Percentiles rank a stretch among this genome's conserved stretches.
These are phyloP conservation scores for Oligia fasciuncula DNA, from an alignment of 2,888 invertebrate genomes.

Conservation along the genomic window DNA sequence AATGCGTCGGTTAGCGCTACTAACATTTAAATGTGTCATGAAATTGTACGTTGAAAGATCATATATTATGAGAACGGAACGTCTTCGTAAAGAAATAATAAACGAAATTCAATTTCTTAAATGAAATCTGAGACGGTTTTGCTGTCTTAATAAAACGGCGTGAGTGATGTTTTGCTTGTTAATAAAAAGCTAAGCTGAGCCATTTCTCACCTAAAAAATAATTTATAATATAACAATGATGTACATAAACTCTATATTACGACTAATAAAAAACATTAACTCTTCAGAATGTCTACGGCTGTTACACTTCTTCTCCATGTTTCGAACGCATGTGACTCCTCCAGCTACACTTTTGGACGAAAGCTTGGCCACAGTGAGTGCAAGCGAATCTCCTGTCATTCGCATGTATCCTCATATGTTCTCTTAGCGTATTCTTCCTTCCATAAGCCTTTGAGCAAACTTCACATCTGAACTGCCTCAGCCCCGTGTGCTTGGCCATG, in stretches of 20 bases:
- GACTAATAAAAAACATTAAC: slow-evolving; percentile 17
- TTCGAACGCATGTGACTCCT: slow-evolving; percentile 81
- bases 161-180: not conserved
- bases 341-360: slow-evolving; percentile 78
- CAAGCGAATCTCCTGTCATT: slow-evolving; percentile 73
- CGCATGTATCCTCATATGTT: slow-evolving; percentile 76
- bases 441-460: slow-evolving; percentile 78
- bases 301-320: slow-evolving; percentile 65
- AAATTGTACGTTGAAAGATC: slow-evolving; percentile 12
- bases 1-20: not conserved
- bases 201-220: not conserved
- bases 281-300: not conserved
- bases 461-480: slow-evolving; percentile 76
- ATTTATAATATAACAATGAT: slow-evolving; percentile 21
- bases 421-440: slow-evolving; percentile 73
- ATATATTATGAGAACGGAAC: slow-evolving; percentile 1
- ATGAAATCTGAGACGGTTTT: not conserved
- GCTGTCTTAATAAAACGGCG: too few relatives aligned
- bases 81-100: not conserved
- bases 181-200: not conserved
- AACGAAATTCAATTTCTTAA: not conserved
- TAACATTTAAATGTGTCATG: not conserved
- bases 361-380: slow-evolving; percentile 69
- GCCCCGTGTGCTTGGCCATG: slow-evolving; percentile 77
- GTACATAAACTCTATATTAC: slow-evolving; percentile 10